Evolutionary conservation across 2,113 vertebrate genomes (phyloP).

Genomic region (rat (Rattus norvegicus)): DNA sequence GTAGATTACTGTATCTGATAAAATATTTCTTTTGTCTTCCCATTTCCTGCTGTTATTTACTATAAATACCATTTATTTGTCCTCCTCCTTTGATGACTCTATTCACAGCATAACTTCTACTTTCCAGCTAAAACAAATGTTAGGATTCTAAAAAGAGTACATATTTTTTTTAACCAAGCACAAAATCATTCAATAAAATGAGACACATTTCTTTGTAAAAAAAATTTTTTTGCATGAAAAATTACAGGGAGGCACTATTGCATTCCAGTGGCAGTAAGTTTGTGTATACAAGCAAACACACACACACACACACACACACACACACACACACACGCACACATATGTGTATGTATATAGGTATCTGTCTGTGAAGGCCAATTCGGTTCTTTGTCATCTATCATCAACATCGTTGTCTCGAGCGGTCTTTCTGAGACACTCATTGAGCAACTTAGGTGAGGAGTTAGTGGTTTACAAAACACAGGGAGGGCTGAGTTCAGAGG

Average conservation of each 20-base stretch:
- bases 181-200: slow-evolving; percentile 10
- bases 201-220: not conserved
- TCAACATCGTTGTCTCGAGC: slow-evolving; percentile 4
- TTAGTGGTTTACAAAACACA: not conserved
- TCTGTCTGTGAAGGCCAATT: slow-evolving; percentile 27
- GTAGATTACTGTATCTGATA: not conserved
- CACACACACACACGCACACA: not conserved
- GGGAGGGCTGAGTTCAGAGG: slow-evolving; percentile 12
- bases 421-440: slow-evolving; percentile 8
- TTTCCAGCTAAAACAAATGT: slow-evolving; percentile 32
- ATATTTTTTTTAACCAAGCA: not conserved
- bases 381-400: no score
- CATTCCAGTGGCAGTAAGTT: slow-evolving; percentile 21
- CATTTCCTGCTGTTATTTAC: slow-evolving; percentile 35
- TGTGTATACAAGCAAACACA: not conserved
- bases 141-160: not conserved
- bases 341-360: not conserved
- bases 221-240: slow-evolving; percentile 49
- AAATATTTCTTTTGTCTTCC: not conserved
- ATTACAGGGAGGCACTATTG: not conserved
- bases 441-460: slow-evolving; percentile 22
- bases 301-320: not conserved
- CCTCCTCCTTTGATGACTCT: not conserved
- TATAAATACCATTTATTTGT: not conserved
- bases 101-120: not conserved